phyloP scores from a whole-genome alignment of 1,140 invertebrate genomes.

The Drosophila oshimai region DNA sequence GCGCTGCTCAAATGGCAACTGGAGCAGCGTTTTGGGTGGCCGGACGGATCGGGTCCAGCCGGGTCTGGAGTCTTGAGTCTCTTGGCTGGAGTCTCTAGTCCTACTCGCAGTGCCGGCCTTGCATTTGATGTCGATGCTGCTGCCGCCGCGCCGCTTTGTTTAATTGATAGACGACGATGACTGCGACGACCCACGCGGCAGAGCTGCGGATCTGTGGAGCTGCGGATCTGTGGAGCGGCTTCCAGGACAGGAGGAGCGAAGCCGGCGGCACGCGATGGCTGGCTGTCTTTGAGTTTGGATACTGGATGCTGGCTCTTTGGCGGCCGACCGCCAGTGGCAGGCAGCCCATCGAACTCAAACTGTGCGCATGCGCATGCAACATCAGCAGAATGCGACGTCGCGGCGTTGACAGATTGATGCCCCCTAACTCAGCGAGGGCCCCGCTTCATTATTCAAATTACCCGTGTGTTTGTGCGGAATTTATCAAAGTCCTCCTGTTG shows the following conservation, averaged over 20 bases:
- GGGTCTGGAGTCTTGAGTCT: slow-evolving; percentile 4
- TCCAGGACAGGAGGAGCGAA: slow-evolving; percentile 10
- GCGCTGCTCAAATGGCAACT: slow-evolving; percentile 71
- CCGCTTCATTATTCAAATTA: slow-evolving; percentile 77
- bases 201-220: slow-evolving; percentile 21
- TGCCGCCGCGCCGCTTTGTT: slow-evolving; percentile 69
- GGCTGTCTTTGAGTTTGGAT: slow-evolving; percentile 14
- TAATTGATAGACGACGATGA: slow-evolving; percentile 68
- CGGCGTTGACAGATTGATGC: slow-evolving; percentile 78
- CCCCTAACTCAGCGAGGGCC: slow-evolving; percentile 63
- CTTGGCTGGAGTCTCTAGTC: not conserved
- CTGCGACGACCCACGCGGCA: slow-evolving; percentile 64
- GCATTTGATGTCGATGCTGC: slow-evolving; percentile 70
- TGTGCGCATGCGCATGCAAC: slow-evolving; percentile 76
- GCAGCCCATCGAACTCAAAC: slow-evolving; percentile 78
- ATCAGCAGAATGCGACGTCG: slow-evolving; percentile 64
- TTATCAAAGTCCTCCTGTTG: slow-evolving; percentile 66
- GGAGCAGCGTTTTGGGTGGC: slow-evolving; percentile 75
- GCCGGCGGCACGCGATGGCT: slow-evolving; percentile 38
- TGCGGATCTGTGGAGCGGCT: slow-evolving; percentile 42
- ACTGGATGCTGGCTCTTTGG: slow-evolving; percentile 16
- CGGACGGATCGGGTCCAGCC: slow-evolving; percentile 40
- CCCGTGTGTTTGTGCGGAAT: slow-evolving; percentile 74
- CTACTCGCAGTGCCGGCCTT: slow-evolving; percentile 61
- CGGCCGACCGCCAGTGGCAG: slow-evolving; percentile 61